Evolutionary conservation across 2,888 invertebrate species (phyloP), one percentile per base, ranked within the genome.

Genomic region (Philaethria dido): DNA sequence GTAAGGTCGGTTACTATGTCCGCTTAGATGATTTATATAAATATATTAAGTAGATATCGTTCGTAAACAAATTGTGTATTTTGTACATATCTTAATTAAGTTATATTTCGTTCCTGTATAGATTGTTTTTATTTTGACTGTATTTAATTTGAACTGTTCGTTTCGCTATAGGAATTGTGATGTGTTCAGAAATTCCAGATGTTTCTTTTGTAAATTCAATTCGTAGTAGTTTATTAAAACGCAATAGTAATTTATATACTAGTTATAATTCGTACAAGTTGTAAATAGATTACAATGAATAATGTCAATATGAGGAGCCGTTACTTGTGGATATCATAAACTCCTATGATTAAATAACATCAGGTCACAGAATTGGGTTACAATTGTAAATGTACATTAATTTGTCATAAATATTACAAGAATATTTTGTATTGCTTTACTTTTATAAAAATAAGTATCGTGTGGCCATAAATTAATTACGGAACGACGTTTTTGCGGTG

Each of bases 241-340:
- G 92, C 92, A 92, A 92, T 92, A 92, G 92, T 91, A 91, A 92
- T 89, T 92, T 92, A 92, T 92, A 89, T 86, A 84, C 60, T 92
- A 90, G 88, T 79, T 83, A 81, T 84, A 82, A 85, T 80, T 82
- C 81, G 80, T 79, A 81, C 81, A 84, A 85, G 78, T 82, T 92
- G 92, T 92, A 92, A 84, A 92, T 92, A 92, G 81, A 80, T 84
- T 64, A 70, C 68, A 48, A 68, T 83, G 81, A 74, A 80, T 80
- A 82, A 80, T 77, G 74, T 77, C 72, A 70, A 75, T 73, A 71
- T 71, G 71, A 72, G 73, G 76, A 77, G 77, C 75, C 76, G 75
- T 78, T 77, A 75, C 74, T 73, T 76, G 73, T 78, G 80, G 82
- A 75, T 82, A 82, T 83, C 79, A 72, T 18, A 36, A 68, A 61